phyloP scores from a whole-genome alignment of 2,888 invertebrate species.

The Pasiphila rectangulata region DNA sequence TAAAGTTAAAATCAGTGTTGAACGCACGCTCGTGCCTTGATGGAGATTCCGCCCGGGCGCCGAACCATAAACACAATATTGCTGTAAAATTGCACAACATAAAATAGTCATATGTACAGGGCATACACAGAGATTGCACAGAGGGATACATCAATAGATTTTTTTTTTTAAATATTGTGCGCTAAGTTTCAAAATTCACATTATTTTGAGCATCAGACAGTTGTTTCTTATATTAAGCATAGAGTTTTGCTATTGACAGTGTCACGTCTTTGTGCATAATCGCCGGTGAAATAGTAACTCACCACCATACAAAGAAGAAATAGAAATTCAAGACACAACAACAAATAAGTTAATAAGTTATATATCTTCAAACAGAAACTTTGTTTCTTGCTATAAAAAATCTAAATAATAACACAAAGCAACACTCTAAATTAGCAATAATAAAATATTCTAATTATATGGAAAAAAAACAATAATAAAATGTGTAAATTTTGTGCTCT shows the following conservation, averaged over 20 bases:
- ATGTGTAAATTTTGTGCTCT: slow-evolving; percentile 62
- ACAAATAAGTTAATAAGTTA: slow-evolving; percentile 79
- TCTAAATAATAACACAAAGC: slow-evolving; percentile 77
- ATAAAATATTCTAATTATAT: slow-evolving; percentile 72
- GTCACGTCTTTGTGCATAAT: slow-evolving; percentile 56
- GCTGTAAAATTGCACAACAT: slow-evolving; percentile 69
- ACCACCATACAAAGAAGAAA: slow-evolving; percentile 51
- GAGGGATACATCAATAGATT: slow-evolving; percentile 73
- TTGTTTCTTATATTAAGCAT: slow-evolving; percentile 71
- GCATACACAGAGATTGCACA: slow-evolving; percentile 71
- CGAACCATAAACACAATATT: slow-evolving; percentile 52
- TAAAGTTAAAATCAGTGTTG: background rate
- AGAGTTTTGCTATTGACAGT: slow-evolving; percentile 80
- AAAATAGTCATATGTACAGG: slow-evolving; percentile 68
- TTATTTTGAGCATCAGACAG: slow-evolving; percentile 79
- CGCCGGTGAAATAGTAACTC: slow-evolving; percentile 47
- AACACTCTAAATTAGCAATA: slow-evolving; percentile 77
- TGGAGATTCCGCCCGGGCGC: slow-evolving; percentile 42
- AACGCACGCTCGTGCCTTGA: slow-evolving; percentile 13
- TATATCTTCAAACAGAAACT: slow-evolving; percentile 74
- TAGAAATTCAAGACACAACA: slow-evolving; percentile 71
- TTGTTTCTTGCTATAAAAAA: slow-evolving; percentile 74
- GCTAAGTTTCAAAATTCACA: slow-evolving; percentile 77
- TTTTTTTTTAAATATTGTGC: slow-evolving; percentile 75
- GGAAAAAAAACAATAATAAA: slow-evolving; percentile 59